Base-by-base conservation (phyloP, 2,113 vertebrate species). In the Neodontobutis hainanensis region DNA sequence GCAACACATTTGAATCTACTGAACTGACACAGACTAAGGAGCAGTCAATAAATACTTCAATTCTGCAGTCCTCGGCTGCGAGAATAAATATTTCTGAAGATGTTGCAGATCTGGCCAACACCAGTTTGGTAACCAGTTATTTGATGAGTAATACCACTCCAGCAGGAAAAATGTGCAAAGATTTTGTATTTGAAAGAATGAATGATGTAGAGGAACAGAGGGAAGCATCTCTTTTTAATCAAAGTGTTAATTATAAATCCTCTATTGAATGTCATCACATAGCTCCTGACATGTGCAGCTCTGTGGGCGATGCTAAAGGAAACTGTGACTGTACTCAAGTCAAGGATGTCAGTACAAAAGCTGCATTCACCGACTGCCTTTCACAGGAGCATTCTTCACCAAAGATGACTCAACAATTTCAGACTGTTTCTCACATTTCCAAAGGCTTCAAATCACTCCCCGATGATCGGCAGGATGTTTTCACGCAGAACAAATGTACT, bases 211-310 rank as follows among this genome's bases (percentile, higher is more conserved):
- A 9, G 12, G 47, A 63, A 64, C 1, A 53, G 34, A 64, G 51
- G 44, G 11, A 65, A 58, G 51, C 32, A 42, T 59, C 36, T 27
- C 8, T 42, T 45, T 57, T 32, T 52, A 9, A 56, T 70, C 42
- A 27, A 11, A 4, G 15, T n/a, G 19, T 38, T 12, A 40, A 0
- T 36, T 35, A 72, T 68, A 19, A 16, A 27, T 61, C 49, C 51
- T 50, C 51, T 38, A 63, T 73, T 51, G 40, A 67, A 48, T 10
- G 12, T 59, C 52, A 47, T 11, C 55, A 73, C 63, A 55, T 11
- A 11, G n/a, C n/a, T 8, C 8, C n/a, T 11, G 55, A 76, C 52
- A 68, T 56, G 12, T 14, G 14, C 40, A 51, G 52, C 6, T 11
- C 35, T 3, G 4, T 4, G 12, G 16, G 40, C 8, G n/a, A 27